Base-by-base conservation (phyloP, 2,888 invertebrate species). In the Orthonevra nobilis region DNA sequence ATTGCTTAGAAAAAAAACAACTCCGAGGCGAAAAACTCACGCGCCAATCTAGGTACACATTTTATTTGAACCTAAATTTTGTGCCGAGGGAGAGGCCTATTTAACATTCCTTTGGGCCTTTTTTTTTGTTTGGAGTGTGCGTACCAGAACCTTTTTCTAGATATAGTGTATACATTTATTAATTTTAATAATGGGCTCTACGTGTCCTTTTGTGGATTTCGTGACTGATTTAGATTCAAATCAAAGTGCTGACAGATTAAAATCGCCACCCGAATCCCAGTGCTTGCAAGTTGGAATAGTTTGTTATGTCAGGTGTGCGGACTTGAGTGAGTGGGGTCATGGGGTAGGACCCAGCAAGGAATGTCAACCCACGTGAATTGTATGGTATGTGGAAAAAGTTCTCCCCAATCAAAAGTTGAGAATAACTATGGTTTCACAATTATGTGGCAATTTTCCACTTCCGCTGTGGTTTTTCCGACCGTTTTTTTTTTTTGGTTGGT, bases 401-500 rank as follows among this genome's bases (percentile, higher is more conserved):
- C 1, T 23, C 15, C 19, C 15, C 17, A 50, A 61, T 36, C 34
- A 10, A 6, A 52, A 34, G 48, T 44, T 36, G 63, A 36, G 44
- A 70, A 70, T 52, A 58, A 58, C 64, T 77, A 64, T 64, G 58
- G 54, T 56, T 73, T 73, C 72, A 79, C 66, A 79, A 73, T 79
- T 68, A 79, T 61, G 66, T 73, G 73, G 73, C 66, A 73, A 73
- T 79, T 79, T 79, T 73, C 79, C 73, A 79, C 73, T 61, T 79
- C 73, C 73, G 61, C 42, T 61, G 56, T 17, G 79, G 66, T 61
- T 61, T 70, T 58, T 38, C 26, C 50, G 10, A 4, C 0, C 2
- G 14, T 19, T 17, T 19, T n/a, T 15, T 19, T n/a, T 30, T 26
- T 1, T 3, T 7, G 26, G 2, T 0, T n/a, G n/a, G n/a, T n/a